Evolutionary conservation across 1,140 invertebrate species (phyloP).

Genomic region (Orius insidiosus): DNA sequence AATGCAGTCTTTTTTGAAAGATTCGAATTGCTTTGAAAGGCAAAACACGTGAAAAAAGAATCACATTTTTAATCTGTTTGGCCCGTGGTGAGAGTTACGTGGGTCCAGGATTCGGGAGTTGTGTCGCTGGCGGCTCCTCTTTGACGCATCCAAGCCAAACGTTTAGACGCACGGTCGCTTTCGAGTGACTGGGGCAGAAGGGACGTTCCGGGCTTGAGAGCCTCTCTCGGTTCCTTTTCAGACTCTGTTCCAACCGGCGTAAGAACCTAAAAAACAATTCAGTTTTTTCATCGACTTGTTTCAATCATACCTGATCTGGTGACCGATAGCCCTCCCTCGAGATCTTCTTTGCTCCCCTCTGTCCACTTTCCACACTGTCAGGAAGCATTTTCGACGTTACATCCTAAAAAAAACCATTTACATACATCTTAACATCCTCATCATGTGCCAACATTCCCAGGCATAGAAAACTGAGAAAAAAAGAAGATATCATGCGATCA

Average conservation of each 20-base stretch:
- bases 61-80: conserved; percentile 6
- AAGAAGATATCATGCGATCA: background rate
- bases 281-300: too few species aligned
- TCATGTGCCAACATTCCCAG: background rate
- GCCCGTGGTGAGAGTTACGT: background rate
- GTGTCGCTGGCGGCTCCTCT: conserved; percentile 10
- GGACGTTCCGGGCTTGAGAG: conserved; percentile 12
- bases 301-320: conserved; percentile 42
- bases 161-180: conserved; percentile 3
- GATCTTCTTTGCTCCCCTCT: conserved; percentile 34
- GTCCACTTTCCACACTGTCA: conserved; percentile 5
- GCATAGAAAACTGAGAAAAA: background rate
- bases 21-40: too few species aligned
- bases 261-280: conserved; percentile 34
- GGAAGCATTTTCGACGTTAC: conserved; percentile 15
- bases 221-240: conserved; percentile 30
- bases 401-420: conserved; percentile 12
- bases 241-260: conserved; percentile 37
- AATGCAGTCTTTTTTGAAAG: too few species aligned
- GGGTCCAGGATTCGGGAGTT: background rate
- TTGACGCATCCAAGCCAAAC: conserved; percentile 4
- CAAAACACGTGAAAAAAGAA: too few species aligned
- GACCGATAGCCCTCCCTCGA: conserved; percentile 43
- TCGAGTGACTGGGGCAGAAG: conserved; percentile 1
- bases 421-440: background rate